Percentiles rank a stretch among this genome's conserved stretches.
These are phyloP conservation scores for Spongilla lacustris DNA, from an alignment of 37 sponge, comb jelly and placozoan species.

Conservation along the genomic window DNA sequence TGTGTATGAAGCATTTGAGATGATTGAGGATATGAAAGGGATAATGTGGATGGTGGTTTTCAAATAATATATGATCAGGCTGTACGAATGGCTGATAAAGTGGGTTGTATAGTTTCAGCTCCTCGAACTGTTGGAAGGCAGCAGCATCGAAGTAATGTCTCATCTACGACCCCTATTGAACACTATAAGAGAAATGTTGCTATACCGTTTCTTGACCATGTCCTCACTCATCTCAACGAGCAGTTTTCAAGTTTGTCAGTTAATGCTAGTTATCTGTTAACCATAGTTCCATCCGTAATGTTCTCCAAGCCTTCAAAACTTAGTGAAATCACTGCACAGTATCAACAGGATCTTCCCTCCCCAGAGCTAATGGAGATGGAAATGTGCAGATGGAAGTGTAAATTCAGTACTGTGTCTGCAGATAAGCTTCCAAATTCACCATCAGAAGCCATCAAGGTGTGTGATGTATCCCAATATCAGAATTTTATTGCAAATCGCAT, in stretches of 20 bases:
- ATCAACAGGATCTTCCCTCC: slow-evolving; percentile 41
- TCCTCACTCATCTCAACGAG: slow-evolving; percentile 6
- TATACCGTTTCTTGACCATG: slow-evolving; percentile 55
- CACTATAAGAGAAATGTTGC: slow-evolving; percentile 41
- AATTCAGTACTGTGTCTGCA: not conserved
- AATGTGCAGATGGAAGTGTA: slow-evolving; percentile 27
- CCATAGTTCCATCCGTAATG: slow-evolving; percentile 36
- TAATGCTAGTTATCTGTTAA: slow-evolving; percentile 29
- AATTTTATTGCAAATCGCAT: slow-evolving; percentile 36
- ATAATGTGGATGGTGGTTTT: slow-evolving; percentile 3
- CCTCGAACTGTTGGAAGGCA: not conserved
- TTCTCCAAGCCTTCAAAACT: slow-evolving; percentile 11
- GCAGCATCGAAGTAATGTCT: slow-evolving; percentile 43
- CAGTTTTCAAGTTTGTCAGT: slow-evolving; percentile 20
- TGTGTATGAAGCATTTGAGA: slow-evolving; percentile 47
- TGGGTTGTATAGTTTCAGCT: not conserved
- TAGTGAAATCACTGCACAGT: not conserved
- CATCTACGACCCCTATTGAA: slow-evolving; percentile 21
- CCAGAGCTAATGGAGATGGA: slow-evolving; percentile 36
- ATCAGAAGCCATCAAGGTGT: slow-evolving; percentile 30
- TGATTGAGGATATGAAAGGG: slow-evolving; percentile 24
- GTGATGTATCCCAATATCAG: slow-evolving; percentile 31
- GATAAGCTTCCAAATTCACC: slow-evolving; percentile 32
- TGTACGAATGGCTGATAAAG: not conserved
- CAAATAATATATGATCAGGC: slow-evolving; percentile 5